Evolutionary conservation across 2,797 vertebrate genomes (phyloP).

Genomic region (Phyllotis vaccarum): DNA sequence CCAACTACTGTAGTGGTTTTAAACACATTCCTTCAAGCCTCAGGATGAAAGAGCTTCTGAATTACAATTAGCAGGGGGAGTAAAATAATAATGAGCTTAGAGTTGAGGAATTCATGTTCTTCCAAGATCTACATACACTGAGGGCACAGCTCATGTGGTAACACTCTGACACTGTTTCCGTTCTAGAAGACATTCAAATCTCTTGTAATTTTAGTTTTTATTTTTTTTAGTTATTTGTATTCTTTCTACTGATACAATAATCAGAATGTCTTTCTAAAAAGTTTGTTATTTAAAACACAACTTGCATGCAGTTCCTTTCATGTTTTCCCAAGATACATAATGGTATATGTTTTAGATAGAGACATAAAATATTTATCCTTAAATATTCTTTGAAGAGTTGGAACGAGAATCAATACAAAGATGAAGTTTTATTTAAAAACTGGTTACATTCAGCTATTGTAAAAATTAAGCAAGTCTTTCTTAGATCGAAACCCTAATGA

Average conservation of each 20-base stretch:
- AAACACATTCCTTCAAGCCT: background rate
- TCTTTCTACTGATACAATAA: background rate
- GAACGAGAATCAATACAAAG: background rate
- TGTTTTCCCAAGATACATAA: background rate
- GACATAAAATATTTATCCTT: background rate
- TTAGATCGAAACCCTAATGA: slow-evolving; percentile 10
- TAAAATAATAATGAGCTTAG: too few species aligned
- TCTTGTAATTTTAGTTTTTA: background rate
- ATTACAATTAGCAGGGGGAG: background rate
- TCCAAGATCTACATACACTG: accelerated
- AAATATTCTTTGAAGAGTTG: background rate
- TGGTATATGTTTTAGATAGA: background rate
- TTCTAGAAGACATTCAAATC: background rate
- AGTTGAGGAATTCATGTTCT: background rate
- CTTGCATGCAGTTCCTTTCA: background rate
- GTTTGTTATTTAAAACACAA: slow-evolving; percentile 9
- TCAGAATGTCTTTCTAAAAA: background rate
- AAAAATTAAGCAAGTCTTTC: background rate
- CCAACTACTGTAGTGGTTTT: background rate
- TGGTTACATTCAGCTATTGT: background rate
- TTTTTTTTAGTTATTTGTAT: background rate
- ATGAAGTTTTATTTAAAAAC: background rate
- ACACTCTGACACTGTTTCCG: background rate
- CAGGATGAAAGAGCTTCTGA: background rate
- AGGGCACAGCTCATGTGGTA: background rate